phyloP scores from a whole-genome alignment of 2,113 vertebrate genomes.

The Lota lota region DNA sequence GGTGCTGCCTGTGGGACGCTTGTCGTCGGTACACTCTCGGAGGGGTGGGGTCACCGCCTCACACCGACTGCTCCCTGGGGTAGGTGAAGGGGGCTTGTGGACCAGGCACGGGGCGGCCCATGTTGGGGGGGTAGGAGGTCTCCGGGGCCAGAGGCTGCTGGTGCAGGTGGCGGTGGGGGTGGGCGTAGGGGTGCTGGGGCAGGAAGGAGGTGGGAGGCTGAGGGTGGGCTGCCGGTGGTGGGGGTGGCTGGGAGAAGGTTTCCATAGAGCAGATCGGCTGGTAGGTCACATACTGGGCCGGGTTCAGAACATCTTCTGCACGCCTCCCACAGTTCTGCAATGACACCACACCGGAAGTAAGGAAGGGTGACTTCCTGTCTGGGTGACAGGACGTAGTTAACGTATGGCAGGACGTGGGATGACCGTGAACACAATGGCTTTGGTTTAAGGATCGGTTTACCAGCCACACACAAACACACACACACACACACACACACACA shows the following conservation, averaged over 20 bases:
- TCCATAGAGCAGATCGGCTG: constrained; percentile 68
- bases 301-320: constrained; percentile 75
- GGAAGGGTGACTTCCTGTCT: neutral
- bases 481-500: too few species aligned
- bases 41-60: constrained; percentile 12
- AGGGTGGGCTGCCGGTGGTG: constrained; percentile 52
- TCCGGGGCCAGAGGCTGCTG: constrained; percentile 61
- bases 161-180: constrained; percentile 41
- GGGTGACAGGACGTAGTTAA: too few species aligned
- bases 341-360: constrained; percentile 46
- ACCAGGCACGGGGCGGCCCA: constrained; percentile 72
- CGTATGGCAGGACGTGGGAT: too few species aligned
- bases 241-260: constrained; percentile 60
- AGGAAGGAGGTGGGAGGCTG: constrained; percentile 71
- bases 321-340: constrained; percentile 78
- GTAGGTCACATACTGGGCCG: constrained; percentile 79
- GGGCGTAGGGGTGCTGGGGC: constrained; percentile 75
- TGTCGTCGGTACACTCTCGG: too few species aligned
- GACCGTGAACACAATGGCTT: too few species aligned
- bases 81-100: constrained; percentile 77
- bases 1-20: too few species aligned
- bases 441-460: too few species aligned
- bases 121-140: constrained; percentile 64
- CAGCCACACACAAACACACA: too few species aligned
- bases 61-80: constrained; percentile 86